Percentiles rank a stretch among this genome's conserved stretches.
phyloP scores from a whole-genome alignment of 2,888 invertebrate species.

The Micropterix aruncella region DNA sequence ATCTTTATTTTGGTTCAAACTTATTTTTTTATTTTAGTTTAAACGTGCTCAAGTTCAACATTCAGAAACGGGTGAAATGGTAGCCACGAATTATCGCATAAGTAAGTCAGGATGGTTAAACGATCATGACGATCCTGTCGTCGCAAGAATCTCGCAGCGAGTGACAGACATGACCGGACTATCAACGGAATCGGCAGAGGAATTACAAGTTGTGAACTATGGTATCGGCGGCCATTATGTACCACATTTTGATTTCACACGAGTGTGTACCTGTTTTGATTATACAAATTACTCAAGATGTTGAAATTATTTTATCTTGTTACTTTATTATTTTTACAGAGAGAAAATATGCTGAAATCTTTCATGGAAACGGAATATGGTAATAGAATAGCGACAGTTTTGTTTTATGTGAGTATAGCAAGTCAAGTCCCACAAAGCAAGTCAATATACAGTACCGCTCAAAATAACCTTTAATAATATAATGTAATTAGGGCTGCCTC shows the following conservation, averaged over 20 bases:
- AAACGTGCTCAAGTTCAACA: constrained; percentile 91
- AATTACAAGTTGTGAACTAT: constrained; percentile 96
- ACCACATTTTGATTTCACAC: constrained; percentile 89
- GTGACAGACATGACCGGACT: constrained; percentile 80
- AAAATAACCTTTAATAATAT: too few species aligned
- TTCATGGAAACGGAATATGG: constrained; percentile 79
- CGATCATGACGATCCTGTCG: constrained; percentile 62
- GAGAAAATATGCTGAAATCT: constrained; percentile 64
- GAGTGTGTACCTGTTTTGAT: constrained; percentile 41
- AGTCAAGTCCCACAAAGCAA: too few species aligned
- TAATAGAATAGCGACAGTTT: constrained; percentile 92
- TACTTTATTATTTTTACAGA: constrained; percentile 46
- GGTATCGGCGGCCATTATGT: constrained; percentile 98
- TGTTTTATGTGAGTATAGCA: constrained; percentile 89
- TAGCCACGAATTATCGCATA: constrained; percentile 89
- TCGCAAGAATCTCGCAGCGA: constrained; percentile 61
- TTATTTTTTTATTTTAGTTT: constrained; percentile 46
- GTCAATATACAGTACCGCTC: too few species aligned
- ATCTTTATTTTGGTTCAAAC: too few species aligned
- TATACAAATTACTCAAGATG: too few species aligned
- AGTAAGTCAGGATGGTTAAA: constrained; percentile 96
- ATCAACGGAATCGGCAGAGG: constrained; percentile 80
- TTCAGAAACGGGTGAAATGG: constrained; percentile 79
- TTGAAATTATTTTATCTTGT: too few species aligned
- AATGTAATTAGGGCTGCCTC: too few species aligned